These are phyloP conservation scores for Clusia tigrina DNA, from an alignment of 2,888 invertebrate species.

Conservation along the genomic window DNA sequence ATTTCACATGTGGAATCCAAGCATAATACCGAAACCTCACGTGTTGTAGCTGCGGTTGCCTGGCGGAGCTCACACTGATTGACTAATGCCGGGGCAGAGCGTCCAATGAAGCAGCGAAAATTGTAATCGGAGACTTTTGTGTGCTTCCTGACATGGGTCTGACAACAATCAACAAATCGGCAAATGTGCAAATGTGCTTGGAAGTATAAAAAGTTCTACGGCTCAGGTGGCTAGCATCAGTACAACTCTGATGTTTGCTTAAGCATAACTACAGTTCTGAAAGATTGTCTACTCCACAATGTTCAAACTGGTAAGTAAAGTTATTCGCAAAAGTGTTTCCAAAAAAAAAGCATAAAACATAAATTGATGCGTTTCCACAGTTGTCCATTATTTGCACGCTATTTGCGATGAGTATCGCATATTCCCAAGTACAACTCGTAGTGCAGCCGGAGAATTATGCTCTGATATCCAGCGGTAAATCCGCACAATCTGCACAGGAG, in stretches of 20 bases:
- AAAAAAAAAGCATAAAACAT: not conserved
- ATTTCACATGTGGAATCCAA: not conserved
- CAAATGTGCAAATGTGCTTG: too few species aligned
- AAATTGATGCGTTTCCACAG: conserved; percentile 25
- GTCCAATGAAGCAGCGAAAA: not conserved
- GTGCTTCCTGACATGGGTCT: not conserved
- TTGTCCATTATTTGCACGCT: conserved; percentile 25
- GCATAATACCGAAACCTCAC: not conserved
- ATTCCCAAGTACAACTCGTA: conserved; percentile 37
- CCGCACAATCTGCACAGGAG: conserved; percentile 10
- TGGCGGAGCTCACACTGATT: too few species aligned
- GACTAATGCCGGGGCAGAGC: too few species aligned
- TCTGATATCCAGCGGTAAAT: conserved; percentile 26
- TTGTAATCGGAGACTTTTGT: not conserved
- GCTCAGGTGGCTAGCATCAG: conserved; percentile 38
- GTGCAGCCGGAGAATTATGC: conserved; percentile 29
- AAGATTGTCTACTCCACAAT: conserved; percentile 34
- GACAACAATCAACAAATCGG: too few species aligned
- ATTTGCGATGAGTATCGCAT: conserved; percentile 36
- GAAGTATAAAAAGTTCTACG: conserved; percentile 4
- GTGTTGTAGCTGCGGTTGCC: too few species aligned
- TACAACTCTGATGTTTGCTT: conserved; percentile 33
- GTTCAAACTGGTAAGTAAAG: conserved; percentile 48
- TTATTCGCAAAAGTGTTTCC: not conserved
- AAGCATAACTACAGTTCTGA: conserved; percentile 23